phyloP scores from a whole-genome alignment of 2,888 invertebrate species.

The Morpho achilles region DNA sequence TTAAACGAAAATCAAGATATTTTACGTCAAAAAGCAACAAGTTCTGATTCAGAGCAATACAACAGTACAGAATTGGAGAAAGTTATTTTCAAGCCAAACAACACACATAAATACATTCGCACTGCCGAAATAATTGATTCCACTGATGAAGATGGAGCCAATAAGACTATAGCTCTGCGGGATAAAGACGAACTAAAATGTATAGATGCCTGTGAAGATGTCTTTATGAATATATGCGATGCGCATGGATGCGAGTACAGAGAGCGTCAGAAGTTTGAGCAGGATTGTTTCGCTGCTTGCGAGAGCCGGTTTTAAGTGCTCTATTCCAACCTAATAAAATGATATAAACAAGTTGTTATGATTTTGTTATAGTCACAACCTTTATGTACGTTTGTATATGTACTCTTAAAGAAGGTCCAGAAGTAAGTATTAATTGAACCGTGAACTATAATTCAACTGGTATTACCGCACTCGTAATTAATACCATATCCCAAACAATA shows the following conservation, averaged over 20 bases:
- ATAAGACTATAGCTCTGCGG: background rate
- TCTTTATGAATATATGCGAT: conserved; percentile 32
- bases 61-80: conserved; percentile 6
- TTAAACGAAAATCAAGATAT: background rate
- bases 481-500: too few relatives aligned
- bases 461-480: too few relatives aligned
- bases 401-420: too few relatives aligned
- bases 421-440: too few relatives aligned
- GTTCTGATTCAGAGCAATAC: conserved; percentile 5
- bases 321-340: too few relatives aligned
- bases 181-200: conserved; percentile 29
- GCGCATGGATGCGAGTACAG: conserved; percentile 29
- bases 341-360: too few relatives aligned
- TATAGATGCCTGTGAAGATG: conserved; percentile 35
- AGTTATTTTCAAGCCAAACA: conserved; percentile 5
- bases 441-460: too few relatives aligned
- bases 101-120: conserved; percentile 19
- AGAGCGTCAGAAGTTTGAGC: conserved; percentile 33
- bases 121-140: conserved; percentile 16
- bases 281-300: conserved; percentile 40
- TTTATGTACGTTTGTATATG: too few relatives aligned
- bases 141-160: background rate
- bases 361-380: too few relatives aligned
- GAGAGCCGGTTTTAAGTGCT: conserved; percentile 29
- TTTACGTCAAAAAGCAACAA: background rate